Evolutionary conservation across 2,888 invertebrate genomes (phyloP).

Genomic region (Linnaemya vulpina): DNA sequence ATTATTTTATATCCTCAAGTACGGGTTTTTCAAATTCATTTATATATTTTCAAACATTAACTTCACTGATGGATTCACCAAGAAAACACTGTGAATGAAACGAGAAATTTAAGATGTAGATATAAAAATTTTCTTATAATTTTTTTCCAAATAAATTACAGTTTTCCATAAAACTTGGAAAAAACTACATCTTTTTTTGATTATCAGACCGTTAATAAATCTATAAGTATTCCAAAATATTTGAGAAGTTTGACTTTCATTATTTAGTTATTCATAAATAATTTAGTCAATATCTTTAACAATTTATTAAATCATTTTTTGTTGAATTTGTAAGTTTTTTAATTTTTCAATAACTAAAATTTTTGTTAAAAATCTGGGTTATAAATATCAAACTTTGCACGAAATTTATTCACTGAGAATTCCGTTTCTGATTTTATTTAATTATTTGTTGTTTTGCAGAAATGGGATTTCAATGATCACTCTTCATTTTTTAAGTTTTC

Average conservation of each 20-base stretch:
- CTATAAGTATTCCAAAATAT: too few species aligned
- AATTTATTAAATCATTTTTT: not conserved
- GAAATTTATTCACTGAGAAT: not conserved
- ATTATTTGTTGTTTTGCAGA: not conserved
- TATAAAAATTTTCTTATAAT: not conserved
- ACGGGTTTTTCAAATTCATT: not conserved
- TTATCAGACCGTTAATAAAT: too few species aligned
- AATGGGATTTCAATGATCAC: slow-evolving; percentile 7
- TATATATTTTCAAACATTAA: not conserved
- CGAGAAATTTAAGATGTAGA: not conserved
- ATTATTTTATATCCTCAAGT: not conserved
- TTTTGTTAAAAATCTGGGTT: not conserved
- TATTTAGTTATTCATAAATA: too few species aligned
- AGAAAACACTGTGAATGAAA: slow-evolving; percentile 1
- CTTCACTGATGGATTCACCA: not conserved
- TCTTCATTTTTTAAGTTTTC: slow-evolving; percentile 32
- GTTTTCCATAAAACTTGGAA: too few species aligned
- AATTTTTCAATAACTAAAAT: not conserved
- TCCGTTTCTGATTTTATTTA: not conserved
- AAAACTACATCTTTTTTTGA: too few species aligned
- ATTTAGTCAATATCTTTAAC: not conserved
- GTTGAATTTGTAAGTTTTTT: not conserved
- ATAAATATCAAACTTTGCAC: not conserved
- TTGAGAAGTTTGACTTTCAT: too few species aligned
- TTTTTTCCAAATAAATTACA: too few species aligned